Evolutionary conservation across 2,113 vertebrate genomes (phyloP).

Genomic region (Nerophis ophidion): DNA sequence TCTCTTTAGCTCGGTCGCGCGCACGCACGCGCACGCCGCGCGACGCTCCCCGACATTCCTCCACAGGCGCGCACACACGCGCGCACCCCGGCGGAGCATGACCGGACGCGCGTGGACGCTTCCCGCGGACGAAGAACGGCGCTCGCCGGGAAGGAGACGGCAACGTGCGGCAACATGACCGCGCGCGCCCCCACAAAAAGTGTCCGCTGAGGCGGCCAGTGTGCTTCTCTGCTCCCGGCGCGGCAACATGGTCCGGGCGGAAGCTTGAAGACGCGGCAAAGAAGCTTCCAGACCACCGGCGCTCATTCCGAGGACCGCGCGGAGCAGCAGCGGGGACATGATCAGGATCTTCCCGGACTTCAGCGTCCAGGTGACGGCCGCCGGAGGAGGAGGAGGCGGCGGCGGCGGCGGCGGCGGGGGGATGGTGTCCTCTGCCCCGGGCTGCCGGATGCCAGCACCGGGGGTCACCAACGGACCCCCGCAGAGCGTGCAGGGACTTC

Average conservation of each 20-base stretch:
- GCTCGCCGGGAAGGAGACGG: slow-evolving; percentile 28
- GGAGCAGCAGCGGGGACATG: slow-evolving; percentile 76
- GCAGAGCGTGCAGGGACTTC: slow-evolving; percentile 89
- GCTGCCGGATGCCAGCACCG: slow-evolving; percentile 76
- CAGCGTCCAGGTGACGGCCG: slow-evolving; percentile 95
- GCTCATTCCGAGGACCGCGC: not conserved
- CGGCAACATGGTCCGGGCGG: slow-evolving; percentile 46
- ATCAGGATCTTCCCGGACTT: slow-evolving; percentile 99
- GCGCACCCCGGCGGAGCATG: slow-evolving; percentile 37
- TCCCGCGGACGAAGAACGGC: slow-evolving; percentile 76
- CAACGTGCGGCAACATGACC: slow-evolving; percentile 67
- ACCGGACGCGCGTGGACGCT: slow-evolving; percentile 50
- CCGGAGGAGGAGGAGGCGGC: slow-evolving; percentile 77
- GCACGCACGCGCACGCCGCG: too few species aligned
- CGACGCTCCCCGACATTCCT: slow-evolving; percentile 40
- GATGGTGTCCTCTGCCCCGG: slow-evolving; percentile 82
- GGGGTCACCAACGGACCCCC: slow-evolving; percentile 86
- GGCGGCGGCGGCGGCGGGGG: slow-evolving; percentile 69
- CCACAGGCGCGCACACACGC: slow-evolving; percentile 28
- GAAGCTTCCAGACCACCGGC: not conserved
- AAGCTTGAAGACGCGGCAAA: slow-evolving; percentile 14
- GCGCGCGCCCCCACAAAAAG: slow-evolving; percentile 19
- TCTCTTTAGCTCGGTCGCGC: too few species aligned
- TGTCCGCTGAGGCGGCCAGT: not conserved
- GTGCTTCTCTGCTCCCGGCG: too few species aligned